These are phyloP conservation scores for Zonitis immaculata DNA, from an alignment of 2,888 invertebrate species.

Conservation along the genomic window DNA sequence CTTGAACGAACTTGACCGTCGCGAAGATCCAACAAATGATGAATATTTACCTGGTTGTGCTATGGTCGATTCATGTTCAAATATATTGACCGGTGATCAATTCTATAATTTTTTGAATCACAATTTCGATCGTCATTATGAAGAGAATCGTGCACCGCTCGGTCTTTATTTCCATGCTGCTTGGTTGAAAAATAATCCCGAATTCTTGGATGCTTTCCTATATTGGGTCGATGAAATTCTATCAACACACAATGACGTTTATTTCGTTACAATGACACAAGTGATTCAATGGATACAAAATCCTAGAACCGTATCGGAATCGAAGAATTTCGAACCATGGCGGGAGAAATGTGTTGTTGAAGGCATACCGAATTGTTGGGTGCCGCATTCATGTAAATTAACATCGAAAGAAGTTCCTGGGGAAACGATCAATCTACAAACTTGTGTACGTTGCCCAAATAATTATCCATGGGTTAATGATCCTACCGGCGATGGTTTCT, in stretches of 20 bases:
- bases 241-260: conserved; percentile 81
- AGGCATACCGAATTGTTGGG: conserved; percentile 77
- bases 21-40: conserved; percentile 85
- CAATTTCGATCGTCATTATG: conserved; percentile 89
- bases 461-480: conserved; percentile 95
- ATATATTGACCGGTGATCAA: conserved; percentile 86
- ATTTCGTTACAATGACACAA: conserved; percentile 94
- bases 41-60: conserved; percentile 88
- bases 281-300: conserved; percentile 95
- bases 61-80: conserved; percentile 93
- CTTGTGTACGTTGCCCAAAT: conserved; percentile 88
- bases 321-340: conserved; percentile 92
- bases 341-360: conserved; percentile 90
- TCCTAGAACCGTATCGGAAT: conserved; percentile 77
- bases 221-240: conserved; percentile 90
- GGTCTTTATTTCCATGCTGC: conserved; percentile 92
- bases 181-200: conserved; percentile 89
- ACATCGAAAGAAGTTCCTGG: conserved; percentile 92
- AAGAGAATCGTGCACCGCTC: conserved; percentile 82
- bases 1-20: conserved; percentile 87
- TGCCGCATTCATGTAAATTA: conserved; percentile 85
- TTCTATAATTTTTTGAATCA: conserved; percentile 92
- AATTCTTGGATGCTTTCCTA: conserved; percentile 86
- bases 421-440: conserved; percentile 89
- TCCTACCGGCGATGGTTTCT: conserved; percentile 85